Evolutionary conservation across 2,888 invertebrate species (phyloP), one percentile per base, ranked within the genome.

Genomic region (Lasioglossum oenotherae): DNA sequence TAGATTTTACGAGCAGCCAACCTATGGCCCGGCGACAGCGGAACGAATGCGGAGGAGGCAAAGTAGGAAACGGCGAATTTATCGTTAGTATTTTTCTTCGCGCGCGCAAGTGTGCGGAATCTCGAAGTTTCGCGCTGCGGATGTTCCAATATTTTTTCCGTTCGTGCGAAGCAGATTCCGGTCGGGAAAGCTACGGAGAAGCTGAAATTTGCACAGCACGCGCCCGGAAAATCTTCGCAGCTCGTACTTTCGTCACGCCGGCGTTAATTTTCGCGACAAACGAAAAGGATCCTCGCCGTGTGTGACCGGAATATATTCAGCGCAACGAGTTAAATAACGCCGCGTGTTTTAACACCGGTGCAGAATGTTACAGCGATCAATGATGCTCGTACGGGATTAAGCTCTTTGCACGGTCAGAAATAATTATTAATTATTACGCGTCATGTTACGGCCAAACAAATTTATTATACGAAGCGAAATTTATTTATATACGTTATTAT

Each of bases 61-160:
- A 85, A 82, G 79, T 80, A 78, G 74, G 71, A 73, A 73, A 53
- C 78, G 69, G 72, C 67, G 31, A 85, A 90, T 90, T 90, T 90
- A 90, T 90, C 87, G 87, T 87, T 86, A 87, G 84, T 89, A 90
- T 90, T 88, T 90, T 87, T 85, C 85, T 60, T 75, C 16, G 71
- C 35, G 46, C 72, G 71, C 60, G 73, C 80, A 64, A 77, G 64
- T 78, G 74, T 75, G 76, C 46, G 69, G 23, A 81, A 82, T 71
- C 74, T 67, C 75, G 78, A 78, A 82, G 82, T 81, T 79, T 46
- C 67, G 80, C 81, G 53, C 76, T 44, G 77, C 80, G 60, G 60
- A 60, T 16, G 60, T 60, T 60, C 27, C 27, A 60, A 60, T 60
- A 60, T 60, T 31, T 60, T 60, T 60, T 60, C 60, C 60, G 14